These are phyloP conservation scores for Willowsia nigromaculata DNA, from an alignment of 2,888 invertebrate genomes.

Conservation along the genomic window DNA sequence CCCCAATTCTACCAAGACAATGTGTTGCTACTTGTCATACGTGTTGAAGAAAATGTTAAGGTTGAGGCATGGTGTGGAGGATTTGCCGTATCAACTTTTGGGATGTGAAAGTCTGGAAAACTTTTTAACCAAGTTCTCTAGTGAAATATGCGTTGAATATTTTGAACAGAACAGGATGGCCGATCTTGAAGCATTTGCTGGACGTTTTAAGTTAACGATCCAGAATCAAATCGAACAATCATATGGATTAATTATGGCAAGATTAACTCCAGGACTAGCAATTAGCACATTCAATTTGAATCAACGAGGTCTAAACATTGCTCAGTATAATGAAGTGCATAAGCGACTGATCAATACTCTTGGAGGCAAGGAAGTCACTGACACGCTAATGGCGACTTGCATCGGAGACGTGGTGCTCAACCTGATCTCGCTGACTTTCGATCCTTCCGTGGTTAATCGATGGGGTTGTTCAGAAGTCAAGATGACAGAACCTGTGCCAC, in stretches of 20 bases:
- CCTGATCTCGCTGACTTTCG: slow-evolving; percentile 71
- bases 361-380: slow-evolving; percentile 64
- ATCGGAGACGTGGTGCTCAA: slow-evolving; percentile 73
- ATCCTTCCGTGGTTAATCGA: slow-evolving; percentile 54
- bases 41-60: slow-evolving; percentile 69
- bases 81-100: slow-evolving; percentile 81
- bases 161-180: slow-evolving; percentile 80
- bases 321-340: slow-evolving; percentile 53
- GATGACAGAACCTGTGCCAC: slow-evolving; percentile 72
- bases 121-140: slow-evolving; percentile 81
- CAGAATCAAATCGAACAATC: slow-evolving; percentile 79
- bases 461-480: slow-evolving; percentile 65
- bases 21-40: slow-evolving; percentile 69
- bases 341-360: slow-evolving; percentile 58
- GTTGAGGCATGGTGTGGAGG: slow-evolving; percentile 44
- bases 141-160: slow-evolving; percentile 81
- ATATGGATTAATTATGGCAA: slow-evolving; percentile 73
- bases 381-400: slow-evolving; percentile 58
- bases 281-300: background rate
- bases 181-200: slow-evolving; percentile 79
- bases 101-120: slow-evolving; percentile 80
- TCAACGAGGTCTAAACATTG: background rate
- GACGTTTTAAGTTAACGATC: slow-evolving; percentile 78
- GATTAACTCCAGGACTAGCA: slow-evolving; percentile 68
- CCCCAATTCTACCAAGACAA: slow-evolving; percentile 60